Conservation (phyloP, 2,888 invertebrate genomes). For the Cephalotes varians region DNA sequence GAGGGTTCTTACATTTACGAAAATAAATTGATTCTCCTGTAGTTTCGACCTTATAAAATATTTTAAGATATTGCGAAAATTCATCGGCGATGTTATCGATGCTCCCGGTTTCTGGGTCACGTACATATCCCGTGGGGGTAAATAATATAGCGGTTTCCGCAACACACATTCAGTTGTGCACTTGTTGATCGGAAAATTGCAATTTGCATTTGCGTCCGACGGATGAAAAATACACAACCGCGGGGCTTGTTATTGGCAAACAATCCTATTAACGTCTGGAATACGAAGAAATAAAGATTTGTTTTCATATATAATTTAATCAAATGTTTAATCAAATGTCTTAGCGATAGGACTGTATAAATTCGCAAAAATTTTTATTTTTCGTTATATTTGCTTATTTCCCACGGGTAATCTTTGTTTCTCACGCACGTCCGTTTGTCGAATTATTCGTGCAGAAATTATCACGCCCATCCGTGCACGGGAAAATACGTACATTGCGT, state of each 20-base stretch:
- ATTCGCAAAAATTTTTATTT: neutral
- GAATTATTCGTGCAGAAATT: conserved; percentile 15
- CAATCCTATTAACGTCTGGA: neutral
- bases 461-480: neutral
- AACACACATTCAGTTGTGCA: conserved; percentile 11
- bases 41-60: neutral
- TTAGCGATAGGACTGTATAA: neutral
- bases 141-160: conserved; percentile 18
- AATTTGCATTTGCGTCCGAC: conserved; percentile 19
- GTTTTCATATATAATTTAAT: neutral
- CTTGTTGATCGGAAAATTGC: conserved; percentile 39
- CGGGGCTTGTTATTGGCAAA: conserved; percentile 1
- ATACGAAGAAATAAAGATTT: neutral
- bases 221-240: conserved; percentile 32
- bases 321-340: neutral
- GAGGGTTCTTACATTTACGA: conserved; percentile 4
- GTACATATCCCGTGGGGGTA: conserved; percentile 5
- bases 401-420: neutral
- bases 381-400: neutral
- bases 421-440: neutral
- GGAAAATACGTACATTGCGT: neutral
- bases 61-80: conserved; percentile 7
- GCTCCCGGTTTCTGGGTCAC: neutral
- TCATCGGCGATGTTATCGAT: conserved; percentile 1
- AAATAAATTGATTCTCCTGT: conserved; percentile 28